Evolutionary conservation across 2,888 invertebrate genomes (phyloP).

Genomic region (Eudasyphora cyanicolor): DNA sequence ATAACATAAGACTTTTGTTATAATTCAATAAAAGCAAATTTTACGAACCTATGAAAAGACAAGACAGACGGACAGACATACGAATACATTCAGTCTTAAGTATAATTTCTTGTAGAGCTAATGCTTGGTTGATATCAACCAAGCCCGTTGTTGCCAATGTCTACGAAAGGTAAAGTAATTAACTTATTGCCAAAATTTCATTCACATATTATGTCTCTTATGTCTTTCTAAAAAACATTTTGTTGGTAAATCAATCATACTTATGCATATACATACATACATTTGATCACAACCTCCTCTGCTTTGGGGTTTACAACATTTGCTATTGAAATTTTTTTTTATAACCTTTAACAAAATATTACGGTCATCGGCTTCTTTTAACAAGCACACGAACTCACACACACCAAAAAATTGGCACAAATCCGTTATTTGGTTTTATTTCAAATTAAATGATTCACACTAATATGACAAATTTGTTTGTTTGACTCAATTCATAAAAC

Average conservation of each 20-base stretch:
- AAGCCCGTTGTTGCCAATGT: not conserved
- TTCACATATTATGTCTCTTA: no score
- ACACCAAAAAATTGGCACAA: not conserved
- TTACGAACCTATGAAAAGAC: not conserved
- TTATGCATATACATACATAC: no score
- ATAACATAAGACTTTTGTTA: not conserved
- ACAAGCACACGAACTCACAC: not conserved
- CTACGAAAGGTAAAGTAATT: not conserved
- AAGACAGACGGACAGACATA: not conserved
- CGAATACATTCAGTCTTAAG: not conserved
- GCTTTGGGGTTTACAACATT: not conserved
- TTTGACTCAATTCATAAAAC: not conserved
- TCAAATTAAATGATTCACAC: not conserved
- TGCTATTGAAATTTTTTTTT: slow-evolving; percentile 6
- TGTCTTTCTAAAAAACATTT: no score
- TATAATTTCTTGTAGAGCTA: not conserved
- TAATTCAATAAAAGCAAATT: not conserved
- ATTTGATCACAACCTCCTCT: not conserved
- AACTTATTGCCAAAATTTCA: slow-evolving; percentile 11
- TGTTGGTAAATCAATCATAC: slow-evolving; percentile 24
- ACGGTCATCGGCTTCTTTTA: slow-evolving; percentile 15
- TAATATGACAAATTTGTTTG: not conserved
- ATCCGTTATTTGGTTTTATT: not conserved
- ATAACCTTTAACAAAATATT: slow-evolving; percentile 37
- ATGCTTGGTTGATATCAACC: not conserved